Evolutionary conservation across 2,113 vertebrate genomes (phyloP).

Genomic region (Astatotilapia flaviijosephi): DNA sequence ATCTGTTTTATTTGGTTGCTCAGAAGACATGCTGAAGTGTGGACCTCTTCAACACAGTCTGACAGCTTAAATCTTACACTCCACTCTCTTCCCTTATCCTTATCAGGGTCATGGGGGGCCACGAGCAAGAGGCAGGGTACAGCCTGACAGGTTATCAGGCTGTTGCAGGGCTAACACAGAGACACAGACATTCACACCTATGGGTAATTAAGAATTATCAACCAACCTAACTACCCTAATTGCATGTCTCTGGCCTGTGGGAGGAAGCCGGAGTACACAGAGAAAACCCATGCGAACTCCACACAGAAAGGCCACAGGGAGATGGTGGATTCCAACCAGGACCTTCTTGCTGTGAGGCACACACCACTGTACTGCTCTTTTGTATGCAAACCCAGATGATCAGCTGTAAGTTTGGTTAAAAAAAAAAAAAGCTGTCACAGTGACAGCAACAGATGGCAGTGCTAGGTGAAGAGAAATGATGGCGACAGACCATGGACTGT

Average conservation of each 20-base stretch:
- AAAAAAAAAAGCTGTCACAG: accelerated
- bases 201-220: background rate
- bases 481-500: background rate
- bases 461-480: background rate
- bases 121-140: background rate
- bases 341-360: background rate
- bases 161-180: background rate
- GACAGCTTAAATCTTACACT: background rate
- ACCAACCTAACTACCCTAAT: background rate
- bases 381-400: background rate
- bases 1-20: background rate
- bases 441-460: background rate
- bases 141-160: background rate
- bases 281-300: background rate
- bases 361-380: background rate
- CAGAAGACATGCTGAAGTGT: background rate
- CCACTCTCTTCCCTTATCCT: background rate
- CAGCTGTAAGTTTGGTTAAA: background rate
- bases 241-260: background rate
- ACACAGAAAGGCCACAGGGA: background rate
- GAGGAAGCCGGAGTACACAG: background rate
- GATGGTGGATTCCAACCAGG: background rate
- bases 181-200: background rate
- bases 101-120: background rate
- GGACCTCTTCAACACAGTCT: background rate